Conservation (phyloP, 2,888 invertebrate genomes). For the Odontocolon sp. region DNA sequence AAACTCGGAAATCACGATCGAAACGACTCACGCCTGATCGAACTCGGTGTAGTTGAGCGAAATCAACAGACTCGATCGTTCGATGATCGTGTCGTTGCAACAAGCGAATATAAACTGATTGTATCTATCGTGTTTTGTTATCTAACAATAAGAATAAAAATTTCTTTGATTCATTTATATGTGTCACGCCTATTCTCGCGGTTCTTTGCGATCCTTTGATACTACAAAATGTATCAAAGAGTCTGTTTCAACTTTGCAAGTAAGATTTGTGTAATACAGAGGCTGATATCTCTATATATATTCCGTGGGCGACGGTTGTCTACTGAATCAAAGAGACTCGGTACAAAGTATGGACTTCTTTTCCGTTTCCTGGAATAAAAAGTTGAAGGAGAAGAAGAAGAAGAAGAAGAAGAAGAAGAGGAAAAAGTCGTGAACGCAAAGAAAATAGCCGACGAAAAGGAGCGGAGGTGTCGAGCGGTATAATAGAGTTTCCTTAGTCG, state of each 20-base stretch:
- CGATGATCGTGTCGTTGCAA: neutral
- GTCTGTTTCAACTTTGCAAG: neutral
- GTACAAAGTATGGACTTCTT: conserved; percentile 3
- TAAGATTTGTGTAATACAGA: neutral
- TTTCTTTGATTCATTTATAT: no score
- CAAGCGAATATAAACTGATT: conserved; percentile 15
- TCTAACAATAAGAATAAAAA: neutral
- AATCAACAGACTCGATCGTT: conserved; percentile 13
- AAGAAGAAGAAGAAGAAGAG: conserved; percentile 14
- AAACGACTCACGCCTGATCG: conserved; percentile 43
- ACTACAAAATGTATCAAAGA: neutral
- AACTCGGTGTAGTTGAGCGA: conserved; percentile 22
- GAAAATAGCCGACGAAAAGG: conserved; percentile 42
- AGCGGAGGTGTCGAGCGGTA: conserved; percentile 65
- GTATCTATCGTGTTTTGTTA: neutral
- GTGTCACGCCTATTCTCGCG: no score
- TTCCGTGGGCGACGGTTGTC: conserved; percentile 19
- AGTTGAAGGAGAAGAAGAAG: neutral
- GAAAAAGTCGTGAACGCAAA: conserved; percentile 31
- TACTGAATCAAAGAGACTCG: conserved; percentile 32
- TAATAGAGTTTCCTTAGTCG: conserved; percentile 75
- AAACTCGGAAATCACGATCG: conserved; percentile 26
- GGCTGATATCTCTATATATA: neutral
- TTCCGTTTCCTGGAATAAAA: conserved; percentile 5
- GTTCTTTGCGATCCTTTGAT: neutral